Evolutionary conservation across 2,888 invertebrate species (phyloP), one percentile per base, ranked within the genome.

Genomic region (Elgonia sp.): DNA sequence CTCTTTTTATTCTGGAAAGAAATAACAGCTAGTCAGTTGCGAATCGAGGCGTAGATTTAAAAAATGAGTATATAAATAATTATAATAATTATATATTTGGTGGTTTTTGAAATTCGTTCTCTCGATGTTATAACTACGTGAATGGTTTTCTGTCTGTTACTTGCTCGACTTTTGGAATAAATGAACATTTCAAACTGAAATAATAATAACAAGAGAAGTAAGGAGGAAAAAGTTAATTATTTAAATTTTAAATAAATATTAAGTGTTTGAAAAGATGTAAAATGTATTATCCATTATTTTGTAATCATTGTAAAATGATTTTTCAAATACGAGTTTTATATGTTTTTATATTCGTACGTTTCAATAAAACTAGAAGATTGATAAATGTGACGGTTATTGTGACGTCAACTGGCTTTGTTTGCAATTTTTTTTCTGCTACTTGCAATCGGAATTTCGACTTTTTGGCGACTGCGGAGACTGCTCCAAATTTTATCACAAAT

Each of bases 221-320:
- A 40, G 57, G 63, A 62, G n/a, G 0, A 76, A 50, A 8, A 53
- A 87, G 87, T 87, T 87, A 87, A 87, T 83, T 87, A 87, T 87
- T 87, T 77, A 83, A 87, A 87, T 87, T 87, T 83, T 87, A 87
- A 87, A 86, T 86, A 83, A 86, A 86, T 82, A 86, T 79, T 87
- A 84, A 83, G 83, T 87, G 83, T 84, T 84, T 87, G 21, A 79
- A 87, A 87, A 87, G 62, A 69, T 87, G 73, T 70, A 86, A 75
- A 79, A 87, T 87, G 87, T 87, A 86, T 86, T 86, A 86, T 83
- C 87, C 55, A 87, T 87, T 87, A 87, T 84, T 87, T 84, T 84
- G 87, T 87, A 87, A 80, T 84, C 50, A 81, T 81, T 87, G 87
- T 84, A 84, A 73, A 14, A 87, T 87, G 75, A 60, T 87, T 87